Conservation (phyloP, 1,140 invertebrate species). For the Gerris buenoi region DNA sequence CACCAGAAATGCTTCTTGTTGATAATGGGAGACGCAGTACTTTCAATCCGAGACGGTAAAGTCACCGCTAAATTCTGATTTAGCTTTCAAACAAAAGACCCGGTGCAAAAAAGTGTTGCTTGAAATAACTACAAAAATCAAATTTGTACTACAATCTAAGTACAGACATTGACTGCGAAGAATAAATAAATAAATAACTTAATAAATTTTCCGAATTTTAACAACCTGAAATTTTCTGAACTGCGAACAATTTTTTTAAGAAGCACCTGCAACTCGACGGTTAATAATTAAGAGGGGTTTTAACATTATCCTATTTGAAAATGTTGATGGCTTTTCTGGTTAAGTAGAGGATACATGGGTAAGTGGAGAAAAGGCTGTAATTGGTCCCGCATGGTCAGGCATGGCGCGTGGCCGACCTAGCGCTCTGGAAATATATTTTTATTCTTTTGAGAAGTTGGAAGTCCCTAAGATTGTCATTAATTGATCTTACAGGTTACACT, state of each 20-base stretch:
- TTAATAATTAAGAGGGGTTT: neutral
- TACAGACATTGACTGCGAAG: no score
- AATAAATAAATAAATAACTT: no score
- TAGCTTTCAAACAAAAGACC: no score
- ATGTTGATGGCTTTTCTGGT: neutral
- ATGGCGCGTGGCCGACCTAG: neutral
- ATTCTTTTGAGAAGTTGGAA: neutral
- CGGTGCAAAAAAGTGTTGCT: no score
- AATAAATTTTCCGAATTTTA: no score
- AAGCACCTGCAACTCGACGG: neutral
- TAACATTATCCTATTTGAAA: neutral
- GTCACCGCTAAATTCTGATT: no score
- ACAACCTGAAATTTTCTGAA: no score
- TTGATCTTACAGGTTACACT: neutral
- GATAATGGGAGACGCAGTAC: no score
- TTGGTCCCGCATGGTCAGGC: neutral
- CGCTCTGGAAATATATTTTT: neutral
- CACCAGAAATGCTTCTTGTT: no score
- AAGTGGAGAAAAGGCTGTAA: neutral
- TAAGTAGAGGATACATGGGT: neutral
- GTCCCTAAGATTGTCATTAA: neutral
- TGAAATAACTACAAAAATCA: no score
- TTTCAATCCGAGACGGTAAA: no score
- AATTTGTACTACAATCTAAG: no score
- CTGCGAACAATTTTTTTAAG: neutral